Evolutionary conservation across 2,797 vertebrate genomes (phyloP), one percentile per base, ranked within the genome.

Genomic region (Anolis apletophallus): DNA sequence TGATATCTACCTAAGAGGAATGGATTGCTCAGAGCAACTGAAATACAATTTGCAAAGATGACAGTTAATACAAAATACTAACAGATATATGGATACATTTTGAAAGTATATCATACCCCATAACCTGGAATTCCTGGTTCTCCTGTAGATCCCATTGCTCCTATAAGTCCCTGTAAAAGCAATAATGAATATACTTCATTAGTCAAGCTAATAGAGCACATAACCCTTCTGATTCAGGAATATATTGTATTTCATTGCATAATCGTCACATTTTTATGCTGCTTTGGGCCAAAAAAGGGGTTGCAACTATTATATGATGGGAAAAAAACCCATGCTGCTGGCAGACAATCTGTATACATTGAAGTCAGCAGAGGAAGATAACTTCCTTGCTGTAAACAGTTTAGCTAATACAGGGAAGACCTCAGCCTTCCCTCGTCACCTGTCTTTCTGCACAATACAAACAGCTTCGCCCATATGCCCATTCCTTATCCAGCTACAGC

Each of bases 121-220:
- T 98, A 99, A 94, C 99, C 99, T 90, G 95, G 92, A 93, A 98
- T 96, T 96, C 99, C 99, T 16, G 96, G 93, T 84, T 98, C 97
- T 90, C 99, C 99, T 89, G 96, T 95, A 68, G 96, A 92, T 82
- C 99, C 99, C 97, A 98, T 98, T 90, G 93, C 92, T 95, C 99
- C 98, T 83, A 95, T 94, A 52, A 80, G 96, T 91, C 98, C 98
- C 99, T 99, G 92, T 89, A 92, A 88, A 85, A 90, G 78, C 64
- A 89, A 57, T 40, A 21, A 92, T 0, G 91, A 93, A 50, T 72
- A 55, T 2, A 59, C 88, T 81, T 81, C 0, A 86, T 26, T 5
- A 76, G 26, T 68, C 52, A 87, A 87, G 29, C 17, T 69, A 19
- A 69, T 29, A 69, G 17, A 72, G 46, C 19, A 85, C 52, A 46